Evolutionary conservation across 53 echinoderm and acorn worm species (phyloP), one percentile per base, ranked within the genome.

Genomic region (Astropecten irregularis): DNA sequence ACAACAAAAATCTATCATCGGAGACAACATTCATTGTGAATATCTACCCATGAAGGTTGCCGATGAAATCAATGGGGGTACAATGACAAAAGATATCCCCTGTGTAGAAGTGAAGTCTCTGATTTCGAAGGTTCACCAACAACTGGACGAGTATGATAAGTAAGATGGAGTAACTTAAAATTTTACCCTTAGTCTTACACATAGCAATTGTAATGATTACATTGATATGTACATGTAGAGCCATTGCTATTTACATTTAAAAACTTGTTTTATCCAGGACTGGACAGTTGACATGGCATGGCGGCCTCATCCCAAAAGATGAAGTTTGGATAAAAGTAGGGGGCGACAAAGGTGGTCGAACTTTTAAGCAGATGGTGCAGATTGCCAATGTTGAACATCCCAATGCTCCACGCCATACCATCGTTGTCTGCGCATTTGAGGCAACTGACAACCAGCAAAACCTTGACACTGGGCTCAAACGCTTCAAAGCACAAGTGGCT

Each of bases 281-380:
- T 49, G 33, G 49, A 36, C 18, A 51, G 31, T 54, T 82, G 49
- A 82, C 66, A 51, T 66, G 83, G 48, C 83, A 82, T n/a, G 68
- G 52, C 3, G 66, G 51, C 4, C 22, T 1, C 49, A 82, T 82
- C 21, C 49, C 67, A 34, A 44, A 31, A 5, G 40, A 82, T 18
- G 52, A 82, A 27, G 34, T 68, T 18, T 82, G 64, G 83, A 27
- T 82, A 3, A 82, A 82, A 40, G 68, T 82, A 11, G 83, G 83
- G 11, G 66, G 65, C 1, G 66, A 65, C 33, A 65, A 82, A 14
- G 64, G 83, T 13, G 83, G 83, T 3, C 67, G 83, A 0, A 82
- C 65, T 5, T 82, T 82, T 38, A 82, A 82, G 32, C 46, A 51
- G 37, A 82, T 82, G 83, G 23, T 82, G 4, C 83, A 82, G 52